These are phyloP conservation scores for Malurus leucopterus DNA, from an alignment of 2,797 vertebrate genomes.

Conservation along the genomic window DNA sequence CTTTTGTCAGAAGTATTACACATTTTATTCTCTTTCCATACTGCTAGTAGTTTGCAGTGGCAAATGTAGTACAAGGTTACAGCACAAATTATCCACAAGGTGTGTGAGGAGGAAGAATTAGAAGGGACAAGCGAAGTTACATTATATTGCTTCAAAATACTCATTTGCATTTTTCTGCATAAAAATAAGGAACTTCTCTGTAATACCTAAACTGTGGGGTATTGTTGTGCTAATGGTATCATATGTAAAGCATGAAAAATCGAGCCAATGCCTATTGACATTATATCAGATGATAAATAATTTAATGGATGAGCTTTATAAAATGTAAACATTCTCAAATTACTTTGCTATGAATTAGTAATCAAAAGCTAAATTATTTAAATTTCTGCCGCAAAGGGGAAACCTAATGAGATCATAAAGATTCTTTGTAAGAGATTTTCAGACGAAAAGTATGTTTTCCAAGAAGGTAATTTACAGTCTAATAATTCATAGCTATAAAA, in stretches of 20 bases:
- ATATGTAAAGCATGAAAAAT: slow-evolving; percentile 14
- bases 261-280: slow-evolving; percentile 22
- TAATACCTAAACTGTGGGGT: background rate
- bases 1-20: background rate
- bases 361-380: slow-evolving; percentile 57
- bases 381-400: slow-evolving; percentile 1
- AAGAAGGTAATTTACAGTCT: background rate
- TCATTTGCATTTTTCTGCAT: background rate
- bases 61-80: background rate
- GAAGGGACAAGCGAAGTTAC: background rate
- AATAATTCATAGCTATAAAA: slow-evolving; percentile 28
- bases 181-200: background rate
- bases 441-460: slow-evolving; percentile 13
- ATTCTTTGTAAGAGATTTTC: background rate
- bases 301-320: slow-evolving; percentile 17
- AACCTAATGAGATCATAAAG: slow-evolving; percentile 46
- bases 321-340: slow-evolving; percentile 52
- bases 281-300: slow-evolving; percentile 19
- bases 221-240: background rate
- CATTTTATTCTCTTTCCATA: background rate
- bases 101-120: background rate
- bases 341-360: slow-evolving; percentile 45
- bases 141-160: background rate
- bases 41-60: background rate
- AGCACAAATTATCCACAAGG: background rate